Evolutionary conservation across 2,797 vertebrate species (phyloP).

Genomic region (Dallia pectoralis): DNA sequence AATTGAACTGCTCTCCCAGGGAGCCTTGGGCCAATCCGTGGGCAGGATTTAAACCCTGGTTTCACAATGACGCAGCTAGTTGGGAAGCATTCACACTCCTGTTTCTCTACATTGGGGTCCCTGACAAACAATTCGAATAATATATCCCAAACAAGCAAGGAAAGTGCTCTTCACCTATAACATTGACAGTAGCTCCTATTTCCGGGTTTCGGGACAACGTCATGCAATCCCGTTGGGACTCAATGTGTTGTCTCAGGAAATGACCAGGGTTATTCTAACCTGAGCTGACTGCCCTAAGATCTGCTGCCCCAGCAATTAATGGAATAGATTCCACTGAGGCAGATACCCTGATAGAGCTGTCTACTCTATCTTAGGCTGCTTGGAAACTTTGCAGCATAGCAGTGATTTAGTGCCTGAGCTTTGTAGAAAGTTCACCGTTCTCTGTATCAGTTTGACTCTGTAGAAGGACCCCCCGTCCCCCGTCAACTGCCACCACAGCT

Average conservation of each 20-base stretch:
- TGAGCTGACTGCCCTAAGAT: conserved; percentile 72
- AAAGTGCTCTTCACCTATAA: not conserved
- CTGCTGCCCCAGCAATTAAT: conserved; percentile 72
- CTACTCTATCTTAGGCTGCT: conserved; percentile 72
- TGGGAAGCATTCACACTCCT: too few relatives aligned
- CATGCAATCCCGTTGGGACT: conserved; percentile 17
- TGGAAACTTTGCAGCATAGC: conserved; percentile 61
- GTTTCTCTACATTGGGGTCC: too few relatives aligned
- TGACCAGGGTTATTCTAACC: conserved; percentile 67
- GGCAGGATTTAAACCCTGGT: too few relatives aligned
- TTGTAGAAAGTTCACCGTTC: conserved; percentile 72
- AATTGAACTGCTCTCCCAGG: too few relatives aligned
- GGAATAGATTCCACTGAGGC: conserved; percentile 67
- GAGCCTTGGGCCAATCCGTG: too few relatives aligned
- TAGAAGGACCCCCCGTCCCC: conserved; percentile 61
- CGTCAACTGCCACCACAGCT: conserved; percentile 10
- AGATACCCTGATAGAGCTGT: conserved; percentile 74
- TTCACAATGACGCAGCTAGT: too few relatives aligned
- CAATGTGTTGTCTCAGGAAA: conserved; percentile 53
- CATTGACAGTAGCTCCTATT: not conserved
- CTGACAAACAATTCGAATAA: too few relatives aligned
- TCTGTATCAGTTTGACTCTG: conserved; percentile 47
- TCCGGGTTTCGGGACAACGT: conserved; percentile 32
- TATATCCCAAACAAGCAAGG: not conserved
- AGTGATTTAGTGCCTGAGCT: conserved; percentile 72